Evolutionary conservation across 2,797 vertebrate genomes (phyloP).

Genomic region (Prunella strophiata): DNA sequence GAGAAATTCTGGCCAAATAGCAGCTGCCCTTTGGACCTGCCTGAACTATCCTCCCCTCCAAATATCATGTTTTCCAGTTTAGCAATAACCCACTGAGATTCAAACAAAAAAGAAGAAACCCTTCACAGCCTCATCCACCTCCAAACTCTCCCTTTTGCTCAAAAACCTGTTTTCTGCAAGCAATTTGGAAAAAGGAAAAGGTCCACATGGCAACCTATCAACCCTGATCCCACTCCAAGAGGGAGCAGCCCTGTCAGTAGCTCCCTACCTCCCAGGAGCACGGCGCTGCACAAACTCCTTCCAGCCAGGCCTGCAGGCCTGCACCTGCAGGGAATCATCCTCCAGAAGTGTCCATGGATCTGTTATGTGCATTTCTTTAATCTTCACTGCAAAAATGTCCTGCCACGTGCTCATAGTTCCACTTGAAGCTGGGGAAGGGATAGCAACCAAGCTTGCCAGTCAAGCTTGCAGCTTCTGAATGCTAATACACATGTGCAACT

Average conservation of each 20-base stretch:
- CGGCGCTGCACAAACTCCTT: background rate
- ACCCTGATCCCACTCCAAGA: rapidly evolving
- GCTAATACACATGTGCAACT: background rate
- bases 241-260: background rate
- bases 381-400: slow-evolving; percentile 1
- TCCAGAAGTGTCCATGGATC: background rate
- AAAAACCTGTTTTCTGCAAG: background rate
- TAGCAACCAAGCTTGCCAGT: background rate
- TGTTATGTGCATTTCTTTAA: background rate
- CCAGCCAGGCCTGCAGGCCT: background rate
- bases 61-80: background rate
- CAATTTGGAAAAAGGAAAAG: background rate
- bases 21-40: background rate
- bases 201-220: background rate
- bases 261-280: background rate
- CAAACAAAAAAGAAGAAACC: background rate
- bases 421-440: background rate
- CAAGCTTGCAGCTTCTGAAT: background rate
- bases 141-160: background rate
- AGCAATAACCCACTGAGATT: background rate
- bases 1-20: background rate
- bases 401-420: background rate
- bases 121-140: background rate
- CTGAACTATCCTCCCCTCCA: background rate
- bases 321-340: background rate